phyloP scores from a whole-genome alignment of 2,888 invertebrate genomes.

The Synergus umbraculus region DNA sequence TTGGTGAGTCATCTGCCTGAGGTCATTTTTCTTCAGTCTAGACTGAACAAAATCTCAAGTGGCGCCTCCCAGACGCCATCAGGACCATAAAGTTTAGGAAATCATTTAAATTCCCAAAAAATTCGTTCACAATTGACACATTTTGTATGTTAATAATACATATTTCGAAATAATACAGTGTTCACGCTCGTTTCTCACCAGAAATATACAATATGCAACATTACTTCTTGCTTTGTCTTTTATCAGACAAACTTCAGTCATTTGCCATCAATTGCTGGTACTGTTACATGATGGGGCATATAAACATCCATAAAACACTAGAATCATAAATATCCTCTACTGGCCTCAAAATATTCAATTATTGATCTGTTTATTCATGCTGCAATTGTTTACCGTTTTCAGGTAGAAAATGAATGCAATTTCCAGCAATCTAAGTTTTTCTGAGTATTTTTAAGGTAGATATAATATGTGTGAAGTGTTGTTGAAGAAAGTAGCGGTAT shows the following conservation, averaged over 20 bases:
- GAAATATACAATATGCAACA: background rate
- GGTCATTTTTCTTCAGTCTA: conserved; percentile 38
- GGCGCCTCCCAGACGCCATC: background rate
- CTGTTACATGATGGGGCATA: background rate
- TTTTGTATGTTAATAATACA: too few species aligned
- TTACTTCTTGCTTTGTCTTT: background rate
- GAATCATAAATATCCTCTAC: background rate
- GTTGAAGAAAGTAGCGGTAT: too few species aligned
- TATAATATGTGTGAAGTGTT: too few species aligned
- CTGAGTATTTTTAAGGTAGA: too few species aligned
- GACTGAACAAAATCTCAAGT: conserved; percentile 19
- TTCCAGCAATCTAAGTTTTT: too few species aligned
- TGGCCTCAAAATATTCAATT: too few species aligned
- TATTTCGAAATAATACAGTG: too few species aligned
- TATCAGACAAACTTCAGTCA: background rate
- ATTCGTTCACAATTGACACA: background rate
- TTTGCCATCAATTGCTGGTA: background rate
- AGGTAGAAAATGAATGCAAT: too few species aligned
- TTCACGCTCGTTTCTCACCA: background rate
- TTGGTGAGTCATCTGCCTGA: conserved; percentile 27
- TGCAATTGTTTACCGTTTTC: too few species aligned
- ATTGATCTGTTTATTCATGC: too few species aligned
- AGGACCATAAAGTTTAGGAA: conserved; percentile 1
- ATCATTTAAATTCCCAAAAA: background rate
- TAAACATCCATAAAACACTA: background rate